Evolutionary conservation across 2,797 vertebrate species (phyloP).

Genomic region (Microhierax caerulescens): DNA sequence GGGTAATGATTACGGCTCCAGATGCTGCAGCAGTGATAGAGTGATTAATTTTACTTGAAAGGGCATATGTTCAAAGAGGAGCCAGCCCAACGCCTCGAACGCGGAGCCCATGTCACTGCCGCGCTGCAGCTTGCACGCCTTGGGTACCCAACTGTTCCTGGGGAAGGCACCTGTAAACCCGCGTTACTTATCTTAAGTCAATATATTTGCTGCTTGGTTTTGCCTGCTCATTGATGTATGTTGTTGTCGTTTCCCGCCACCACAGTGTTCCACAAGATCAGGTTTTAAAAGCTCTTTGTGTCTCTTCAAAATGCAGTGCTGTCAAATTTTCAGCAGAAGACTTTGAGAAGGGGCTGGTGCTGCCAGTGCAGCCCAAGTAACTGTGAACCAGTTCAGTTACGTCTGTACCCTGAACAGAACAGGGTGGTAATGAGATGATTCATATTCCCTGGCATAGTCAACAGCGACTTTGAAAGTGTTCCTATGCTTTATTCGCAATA

Average conservation of each 20-base stretch:
- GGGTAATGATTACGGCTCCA: constrained; percentile 88
- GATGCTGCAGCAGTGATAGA: constrained; percentile 89
- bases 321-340: not conserved
- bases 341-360: not conserved
- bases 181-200: not conserved
- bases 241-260: no score
- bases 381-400: not conserved
- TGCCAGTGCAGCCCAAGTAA: not conserved
- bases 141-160: constrained; percentile 63
- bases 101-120: constrained; percentile 64
- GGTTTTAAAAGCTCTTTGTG: not conserved
- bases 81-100: constrained; percentile 70
- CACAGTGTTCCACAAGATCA: not conserved
- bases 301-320: not conserved
- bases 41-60: constrained; percentile 96
- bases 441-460: not conserved
- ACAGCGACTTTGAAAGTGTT: not conserved
- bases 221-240: not conserved
- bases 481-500: not conserved
- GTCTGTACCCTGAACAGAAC: not conserved
- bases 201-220: not conserved
- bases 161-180: constrained; percentile 15
- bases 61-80: constrained; percentile 85
- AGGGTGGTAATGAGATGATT: not conserved
- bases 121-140: constrained; percentile 33